These are phyloP conservation scores for Ommatoiulus sabulosus DNA, from an alignment of 2,888 invertebrate genomes.

Conservation along the genomic window DNA sequence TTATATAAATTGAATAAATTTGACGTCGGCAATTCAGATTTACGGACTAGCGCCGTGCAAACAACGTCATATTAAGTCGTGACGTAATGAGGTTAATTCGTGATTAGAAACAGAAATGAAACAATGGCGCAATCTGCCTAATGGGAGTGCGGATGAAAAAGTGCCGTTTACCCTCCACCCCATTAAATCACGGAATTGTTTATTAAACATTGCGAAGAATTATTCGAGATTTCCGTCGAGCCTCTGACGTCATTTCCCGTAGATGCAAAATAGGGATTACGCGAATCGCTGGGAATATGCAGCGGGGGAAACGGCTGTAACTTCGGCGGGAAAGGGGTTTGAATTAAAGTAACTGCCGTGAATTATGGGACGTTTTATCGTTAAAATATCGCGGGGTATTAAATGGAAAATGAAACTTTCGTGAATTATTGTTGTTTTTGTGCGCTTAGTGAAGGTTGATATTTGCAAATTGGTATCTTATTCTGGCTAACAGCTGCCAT, in stretches of 20 bases:
- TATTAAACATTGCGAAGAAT: neutral
- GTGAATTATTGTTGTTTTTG: too few species aligned
- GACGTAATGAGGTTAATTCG: neutral
- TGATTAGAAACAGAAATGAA: conserved; percentile 14
- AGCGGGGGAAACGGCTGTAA: neutral
- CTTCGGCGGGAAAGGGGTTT: neutral
- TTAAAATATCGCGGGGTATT: neutral
- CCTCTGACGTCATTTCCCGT: neutral
- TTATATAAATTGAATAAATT: conserved; percentile 11
- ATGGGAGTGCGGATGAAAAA: neutral
- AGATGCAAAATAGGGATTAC: neutral
- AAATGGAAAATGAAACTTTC: neutral
- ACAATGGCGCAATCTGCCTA: neutral
- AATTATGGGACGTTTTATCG: neutral
- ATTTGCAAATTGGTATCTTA: too few species aligned
- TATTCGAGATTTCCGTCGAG: neutral
- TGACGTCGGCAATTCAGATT: neutral
- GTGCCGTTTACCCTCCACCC: neutral
- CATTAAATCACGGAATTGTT: neutral
- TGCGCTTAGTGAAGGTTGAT: too few species aligned
- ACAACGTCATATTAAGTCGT: neutral
- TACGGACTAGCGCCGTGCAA: neutral
- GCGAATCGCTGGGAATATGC: neutral
- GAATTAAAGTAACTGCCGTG: neutral
- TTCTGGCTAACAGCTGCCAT: too few species aligned